Percentiles rank a stretch among this genome's conserved stretches.
These are phyloP conservation scores for Geotrypetes seraphini DNA, from an alignment of 2,797 vertebrate species.

Conservation along the genomic window DNA sequence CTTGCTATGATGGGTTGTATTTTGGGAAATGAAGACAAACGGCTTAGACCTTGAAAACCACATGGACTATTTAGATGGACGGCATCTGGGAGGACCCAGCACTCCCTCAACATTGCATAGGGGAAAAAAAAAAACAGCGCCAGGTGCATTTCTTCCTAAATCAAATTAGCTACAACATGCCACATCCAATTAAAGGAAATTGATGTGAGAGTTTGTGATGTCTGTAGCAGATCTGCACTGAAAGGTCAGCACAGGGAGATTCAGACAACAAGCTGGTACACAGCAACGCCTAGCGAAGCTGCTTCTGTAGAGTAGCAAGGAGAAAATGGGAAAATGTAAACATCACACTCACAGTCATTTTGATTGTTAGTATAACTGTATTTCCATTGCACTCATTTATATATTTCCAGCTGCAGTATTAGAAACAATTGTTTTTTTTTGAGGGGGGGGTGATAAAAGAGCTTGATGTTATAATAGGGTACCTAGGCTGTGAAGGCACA, in stretches of 20 bases:
- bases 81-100: slow-evolving; percentile 57
- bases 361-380: slow-evolving; percentile 46
- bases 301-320: slow-evolving; percentile 45
- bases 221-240: slow-evolving; percentile 95
- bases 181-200: slow-evolving; percentile 99
- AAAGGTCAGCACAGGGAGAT: slow-evolving; percentile 93
- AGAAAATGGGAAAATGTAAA: slow-evolving; percentile 44
- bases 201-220: slow-evolving; percentile 99
- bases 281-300: slow-evolving; percentile 44
- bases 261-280: slow-evolving; percentile 87
- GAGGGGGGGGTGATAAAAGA: too few species aligned
- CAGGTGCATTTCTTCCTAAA: slow-evolving; percentile 99
- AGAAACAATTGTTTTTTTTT: too few species aligned
- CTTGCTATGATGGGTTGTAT: slow-evolving; percentile 67
- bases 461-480: too few species aligned
- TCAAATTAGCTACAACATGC: slow-evolving; percentile 98
- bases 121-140: slow-evolving; percentile 98
- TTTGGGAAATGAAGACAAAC: slow-evolving; percentile 89
- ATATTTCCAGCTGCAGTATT: too few species aligned
- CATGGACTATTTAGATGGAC: slow-evolving; percentile 60
- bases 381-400: slow-evolving; percentile 26
- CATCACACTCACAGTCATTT: slow-evolving; percentile 45
- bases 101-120: slow-evolving; percentile 85
- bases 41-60: slow-evolving; percentile 85
- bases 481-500: too few species aligned